Evolutionary conservation across 2,113 vertebrate genomes (phyloP), one percentile per base, ranked within the genome.

Genomic region (Melanerpes formicivorus): DNA sequence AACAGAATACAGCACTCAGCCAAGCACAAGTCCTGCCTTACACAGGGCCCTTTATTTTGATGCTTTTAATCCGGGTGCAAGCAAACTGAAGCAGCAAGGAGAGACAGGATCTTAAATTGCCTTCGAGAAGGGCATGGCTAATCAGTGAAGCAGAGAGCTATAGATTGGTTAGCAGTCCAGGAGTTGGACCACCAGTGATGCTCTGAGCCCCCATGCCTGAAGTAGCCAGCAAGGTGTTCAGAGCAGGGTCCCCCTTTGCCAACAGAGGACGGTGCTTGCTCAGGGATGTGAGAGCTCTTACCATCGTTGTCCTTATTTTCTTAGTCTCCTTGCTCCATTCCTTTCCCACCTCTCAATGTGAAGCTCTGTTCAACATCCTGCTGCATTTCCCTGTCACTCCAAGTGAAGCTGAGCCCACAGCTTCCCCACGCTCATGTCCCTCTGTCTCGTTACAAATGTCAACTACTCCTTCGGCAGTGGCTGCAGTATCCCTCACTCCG

Each of bases 311-410:
- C 37, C 11, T 21, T 50, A 7, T 60, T 66, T n/a, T 71, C n/a
- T 26, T 18, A 2, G 3, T 1, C 29, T 37, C n/a, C 21, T 69
- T 23, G 2, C 23, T 88, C 21, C 34, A 23, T 27, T 78, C 30
- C 66, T 74, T 9, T 73, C 64, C 34, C 10, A 3, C 18, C 0
- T 0, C 7, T 44, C 42, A 0, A 0, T 3, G 50, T 15, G 44
- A 32, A 44, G 44, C 27, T 46, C 18, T 82, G 8, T 25, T 82
- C n/a, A 22, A 50, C 1, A 6, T 40, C 84, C 6, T 5, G 30
- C 3, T 22, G 19, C 8, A 4, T 80, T 89, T 65, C 55, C 18
- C 18, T 10, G 3, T 64, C 5, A 2, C 26, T 40, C 26, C 18
- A 5, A 11, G 62, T 10, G 40, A 40, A 34, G n/a, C 25, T 2